phyloP scores from a whole-genome alignment of 2,797 vertebrate genomes.

The Sebastes miniatus region DNA sequence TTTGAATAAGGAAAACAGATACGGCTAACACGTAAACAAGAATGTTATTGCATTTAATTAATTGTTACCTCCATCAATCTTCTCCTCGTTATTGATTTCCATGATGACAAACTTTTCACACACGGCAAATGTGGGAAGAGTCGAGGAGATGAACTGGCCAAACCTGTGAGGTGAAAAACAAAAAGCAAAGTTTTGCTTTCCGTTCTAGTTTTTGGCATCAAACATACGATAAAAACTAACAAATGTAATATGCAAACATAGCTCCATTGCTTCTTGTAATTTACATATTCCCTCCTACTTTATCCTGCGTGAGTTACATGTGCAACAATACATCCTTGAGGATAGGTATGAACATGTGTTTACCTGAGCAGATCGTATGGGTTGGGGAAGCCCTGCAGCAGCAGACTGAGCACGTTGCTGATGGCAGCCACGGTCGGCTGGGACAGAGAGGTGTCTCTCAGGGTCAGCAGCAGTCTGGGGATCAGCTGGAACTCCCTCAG shows the following conservation, averaged over 20 bases:
- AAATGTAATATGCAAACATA: neutral
- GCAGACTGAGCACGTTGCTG: conserved; percentile 93
- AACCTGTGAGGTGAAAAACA: conserved; percentile 79
- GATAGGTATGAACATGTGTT: neutral
- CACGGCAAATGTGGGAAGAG: conserved; percentile 95
- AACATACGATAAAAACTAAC: neutral
- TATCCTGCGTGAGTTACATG: neutral
- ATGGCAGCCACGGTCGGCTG: conserved; percentile 95
- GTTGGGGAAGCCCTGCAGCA: conserved; percentile 95
- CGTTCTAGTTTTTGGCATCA: neutral
- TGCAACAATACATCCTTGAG: neutral
- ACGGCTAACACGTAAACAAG: neutral
- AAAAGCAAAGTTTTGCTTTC: neutral
- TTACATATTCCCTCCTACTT: neutral
- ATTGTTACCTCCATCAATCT: conserved; percentile 88
- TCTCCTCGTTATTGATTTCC: conserved; percentile 96
- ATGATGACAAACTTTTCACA: conserved; percentile 99
- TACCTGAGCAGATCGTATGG: conserved; percentile 95
- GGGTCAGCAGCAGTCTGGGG: conserved; percentile 91
- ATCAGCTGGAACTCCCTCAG: conserved; percentile 97
- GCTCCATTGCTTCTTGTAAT: neutral
- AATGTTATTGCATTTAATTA: neutral
- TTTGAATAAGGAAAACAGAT: neutral
- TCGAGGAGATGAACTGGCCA: conserved; percentile 97
- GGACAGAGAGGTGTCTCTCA: conserved; percentile 92